A percentile compares a stretch with the other conserved stretches of the same genome.
Evolutionary conservation across 2,888 invertebrate genomes (phyloP).

Genomic region (Scotopteryx bipunctaria): DNA sequence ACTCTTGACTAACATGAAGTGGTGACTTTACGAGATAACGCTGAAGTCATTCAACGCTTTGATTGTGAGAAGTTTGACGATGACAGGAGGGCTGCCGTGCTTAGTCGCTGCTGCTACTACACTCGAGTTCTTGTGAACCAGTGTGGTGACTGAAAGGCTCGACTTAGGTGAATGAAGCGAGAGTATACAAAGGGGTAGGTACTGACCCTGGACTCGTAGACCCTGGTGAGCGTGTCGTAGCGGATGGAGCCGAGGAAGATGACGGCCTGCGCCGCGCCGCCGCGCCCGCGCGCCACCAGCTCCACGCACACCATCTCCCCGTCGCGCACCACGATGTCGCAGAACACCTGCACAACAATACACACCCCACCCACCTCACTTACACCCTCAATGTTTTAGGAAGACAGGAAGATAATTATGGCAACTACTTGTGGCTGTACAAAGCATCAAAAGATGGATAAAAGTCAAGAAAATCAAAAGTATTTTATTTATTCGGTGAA

Average conservation of each 20-base stretch:
- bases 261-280: slow-evolving; percentile 94
- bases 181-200: too few relatives aligned
- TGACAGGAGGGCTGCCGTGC: neutral
- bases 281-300: slow-evolving; percentile 95
- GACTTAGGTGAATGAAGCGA: neutral
- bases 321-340: slow-evolving; percentile 97
- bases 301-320: slow-evolving; percentile 99
- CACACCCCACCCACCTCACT: too few relatives aligned
- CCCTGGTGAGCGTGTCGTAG: slow-evolving; percentile 98
- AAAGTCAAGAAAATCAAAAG: too few relatives aligned
- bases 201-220: slow-evolving; percentile 96
- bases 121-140: neutral
- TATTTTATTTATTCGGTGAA: too few relatives aligned
- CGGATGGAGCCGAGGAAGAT: slow-evolving; percentile 98
- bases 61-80: neutral
- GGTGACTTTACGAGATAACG: neutral
- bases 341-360: slow-evolving; percentile 86
- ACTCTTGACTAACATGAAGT: neutral
- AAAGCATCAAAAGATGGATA: too few relatives aligned
- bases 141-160: too few relatives aligned
- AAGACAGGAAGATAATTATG: too few relatives aligned
- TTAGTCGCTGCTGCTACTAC: neutral
- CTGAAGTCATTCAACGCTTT: slow-evolving; percentile 1
- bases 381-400: too few relatives aligned
- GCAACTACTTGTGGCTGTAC: too few relatives aligned